Base-by-base conservation (phyloP, 2,113 vertebrate genomes). In the Lepus timidus region DNA sequence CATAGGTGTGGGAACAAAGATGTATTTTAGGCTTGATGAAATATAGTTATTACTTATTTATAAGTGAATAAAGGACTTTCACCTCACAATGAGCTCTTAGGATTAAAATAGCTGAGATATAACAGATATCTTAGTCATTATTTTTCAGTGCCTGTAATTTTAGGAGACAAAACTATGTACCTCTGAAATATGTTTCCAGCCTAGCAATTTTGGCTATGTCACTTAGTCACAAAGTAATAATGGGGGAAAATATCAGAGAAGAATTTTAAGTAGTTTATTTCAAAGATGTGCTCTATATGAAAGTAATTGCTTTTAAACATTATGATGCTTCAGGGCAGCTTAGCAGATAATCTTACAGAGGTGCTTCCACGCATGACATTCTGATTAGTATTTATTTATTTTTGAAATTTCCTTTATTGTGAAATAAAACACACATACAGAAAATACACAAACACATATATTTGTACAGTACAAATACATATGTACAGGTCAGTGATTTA, bases 51-150 rank as follows among this genome's bases (percentile, higher is more conserved):
- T 86, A 91, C 16, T 88, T 74, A 68, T 85, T 84, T 90, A 22
- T 86, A 90, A 84, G 29, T 84, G 65, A 62, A 74, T 84, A 84
- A 79, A 79, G n/a, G 12, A 87, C 39, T 75, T 80, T 62, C n/a
- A 93, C 55, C 51, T 90, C 85, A 84, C 7, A 83, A 86, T 83
- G 55, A 87, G 16, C 85, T 95, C 64, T 82, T 87, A 27, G 49
- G 65, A 79, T 94, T 86, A 83, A 96, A 94, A 68, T 86, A 84
- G 64, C 52, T 90, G 29, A 90, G 65, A 89, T 73, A 89, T 89
- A 81, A 85, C 61, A 29, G 39, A 95, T 83, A 51, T 84, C 27
- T 74, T 70, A 39, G 49, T 82, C 51, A 61, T 29, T 88, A 88
- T 70, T 87, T 90, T 82, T 71, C 52, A 89, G n/a, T 92, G 20